phyloP scores from a whole-genome alignment of 2,113 vertebrate species.

The Xerus inauris region DNA sequence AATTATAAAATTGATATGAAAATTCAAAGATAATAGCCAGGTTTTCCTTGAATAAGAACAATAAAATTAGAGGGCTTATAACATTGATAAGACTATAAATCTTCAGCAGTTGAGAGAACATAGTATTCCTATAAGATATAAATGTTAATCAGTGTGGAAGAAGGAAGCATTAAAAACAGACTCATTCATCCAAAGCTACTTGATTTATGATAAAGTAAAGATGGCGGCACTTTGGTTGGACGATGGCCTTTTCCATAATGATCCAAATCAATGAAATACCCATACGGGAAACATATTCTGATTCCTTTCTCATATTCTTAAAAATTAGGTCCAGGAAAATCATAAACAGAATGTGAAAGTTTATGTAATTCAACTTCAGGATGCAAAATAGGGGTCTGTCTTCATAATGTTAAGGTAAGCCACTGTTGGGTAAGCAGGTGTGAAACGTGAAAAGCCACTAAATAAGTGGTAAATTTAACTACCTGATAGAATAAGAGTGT shows the following conservation, averaged over 20 bases:
- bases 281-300: not conserved
- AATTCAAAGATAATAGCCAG: not conserved
- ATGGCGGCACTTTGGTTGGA: not conserved
- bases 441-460: not conserved
- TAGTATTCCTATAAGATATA: not conserved
- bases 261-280: conserved; percentile 11
- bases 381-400: not conserved
- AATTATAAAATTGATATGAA: conserved; percentile 29
- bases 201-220: conserved; percentile 21
- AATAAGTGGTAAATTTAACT: not conserved
- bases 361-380: conserved; percentile 3
- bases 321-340: conserved; percentile 4
- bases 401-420: not conserved
- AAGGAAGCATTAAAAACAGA: not conserved
- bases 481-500: not conserved
- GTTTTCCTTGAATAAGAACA: not conserved
- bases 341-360: not conserved
- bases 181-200: not conserved
- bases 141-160: not conserved
- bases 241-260: not conserved
- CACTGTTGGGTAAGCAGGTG: not conserved
- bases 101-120: not conserved
- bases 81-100: not conserved
- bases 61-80: conserved; percentile 12
- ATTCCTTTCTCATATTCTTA: not conserved